These are phyloP conservation scores for Spinus pinus DNA, from an alignment of 2,797 vertebrate genomes.

Conservation along the genomic window DNA sequence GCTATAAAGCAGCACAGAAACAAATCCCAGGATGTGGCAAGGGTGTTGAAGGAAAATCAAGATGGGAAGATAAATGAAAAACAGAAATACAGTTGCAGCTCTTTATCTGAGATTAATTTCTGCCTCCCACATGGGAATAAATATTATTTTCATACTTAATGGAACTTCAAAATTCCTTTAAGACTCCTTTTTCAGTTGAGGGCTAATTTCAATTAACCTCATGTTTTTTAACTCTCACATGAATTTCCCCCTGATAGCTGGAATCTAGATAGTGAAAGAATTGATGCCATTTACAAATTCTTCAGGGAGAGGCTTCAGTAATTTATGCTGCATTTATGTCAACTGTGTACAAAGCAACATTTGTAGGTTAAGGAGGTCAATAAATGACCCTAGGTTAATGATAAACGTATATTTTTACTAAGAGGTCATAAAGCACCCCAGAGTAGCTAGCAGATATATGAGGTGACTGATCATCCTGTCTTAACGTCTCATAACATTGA, in stretches of 20 bases:
- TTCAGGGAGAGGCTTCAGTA: neutral
- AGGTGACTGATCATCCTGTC: neutral
- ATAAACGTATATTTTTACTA: neutral
- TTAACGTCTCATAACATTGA: neutral
- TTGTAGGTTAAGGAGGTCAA: neutral
- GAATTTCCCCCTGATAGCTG: neutral
- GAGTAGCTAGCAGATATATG: neutral
- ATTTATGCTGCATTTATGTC: neutral
- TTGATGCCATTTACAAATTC: neutral
- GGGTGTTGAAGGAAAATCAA: neutral
- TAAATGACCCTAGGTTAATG: conserved; percentile 4
- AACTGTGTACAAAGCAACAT: neutral
- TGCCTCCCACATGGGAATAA: neutral
- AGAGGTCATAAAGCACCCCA: neutral
- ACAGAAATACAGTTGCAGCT: neutral
- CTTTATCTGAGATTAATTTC: conserved; percentile 1
- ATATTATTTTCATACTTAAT: conserved; percentile 34
- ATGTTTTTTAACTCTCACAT: conserved; percentile 4
- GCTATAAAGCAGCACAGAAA: neutral
- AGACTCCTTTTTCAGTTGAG: neutral
- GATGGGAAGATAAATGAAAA: neutral
- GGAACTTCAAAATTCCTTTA: conserved; percentile 30
- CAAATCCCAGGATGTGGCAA: neutral
- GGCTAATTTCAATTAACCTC: conserved; percentile 46
- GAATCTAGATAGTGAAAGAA: neutral